Evolutionary conservation across 2,113 vertebrate genomes (phyloP).

Genomic region (Petrocephalus zakoni): DNA sequence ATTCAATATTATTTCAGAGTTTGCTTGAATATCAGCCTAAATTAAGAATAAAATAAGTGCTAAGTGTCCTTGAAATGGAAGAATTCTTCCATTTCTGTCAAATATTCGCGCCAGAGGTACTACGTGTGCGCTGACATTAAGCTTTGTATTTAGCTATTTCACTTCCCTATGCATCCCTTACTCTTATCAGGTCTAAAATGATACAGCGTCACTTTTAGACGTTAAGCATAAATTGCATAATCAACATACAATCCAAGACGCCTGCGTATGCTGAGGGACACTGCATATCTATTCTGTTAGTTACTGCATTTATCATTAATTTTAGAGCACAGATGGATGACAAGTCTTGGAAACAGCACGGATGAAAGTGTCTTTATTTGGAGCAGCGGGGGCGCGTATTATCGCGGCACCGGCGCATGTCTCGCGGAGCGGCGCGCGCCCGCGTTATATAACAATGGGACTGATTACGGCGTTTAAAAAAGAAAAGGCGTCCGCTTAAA

Average conservation of each 20-base stretch:
- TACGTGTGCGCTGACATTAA: background rate
- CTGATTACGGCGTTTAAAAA: background rate
- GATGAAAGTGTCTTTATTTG: background rate
- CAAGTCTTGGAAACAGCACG: background rate
- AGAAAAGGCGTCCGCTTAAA: background rate
- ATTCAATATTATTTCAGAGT: background rate
- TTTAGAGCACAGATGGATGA: background rate
- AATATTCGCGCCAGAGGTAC: background rate
- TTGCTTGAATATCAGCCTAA: background rate
- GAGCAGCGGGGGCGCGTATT: background rate
- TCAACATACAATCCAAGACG: background rate
- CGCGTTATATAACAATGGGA: slow-evolving; percentile 1
- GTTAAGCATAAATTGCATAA: background rate
- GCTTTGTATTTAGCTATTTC: background rate
- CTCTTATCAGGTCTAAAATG: background rate
- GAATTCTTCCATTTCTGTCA: background rate
- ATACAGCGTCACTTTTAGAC: background rate
- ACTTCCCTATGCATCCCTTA: background rate
- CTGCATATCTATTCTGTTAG: background rate
- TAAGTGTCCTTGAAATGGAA: slow-evolving; percentile 1
- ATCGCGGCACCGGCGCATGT: background rate
- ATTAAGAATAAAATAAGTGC: background rate
- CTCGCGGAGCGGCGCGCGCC: background rate
- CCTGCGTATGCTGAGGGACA: background rate
- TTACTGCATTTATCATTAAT: background rate